Base-by-base conservation (phyloP, 2,888 invertebrate species). In the Parascotia fuliginaria region DNA sequence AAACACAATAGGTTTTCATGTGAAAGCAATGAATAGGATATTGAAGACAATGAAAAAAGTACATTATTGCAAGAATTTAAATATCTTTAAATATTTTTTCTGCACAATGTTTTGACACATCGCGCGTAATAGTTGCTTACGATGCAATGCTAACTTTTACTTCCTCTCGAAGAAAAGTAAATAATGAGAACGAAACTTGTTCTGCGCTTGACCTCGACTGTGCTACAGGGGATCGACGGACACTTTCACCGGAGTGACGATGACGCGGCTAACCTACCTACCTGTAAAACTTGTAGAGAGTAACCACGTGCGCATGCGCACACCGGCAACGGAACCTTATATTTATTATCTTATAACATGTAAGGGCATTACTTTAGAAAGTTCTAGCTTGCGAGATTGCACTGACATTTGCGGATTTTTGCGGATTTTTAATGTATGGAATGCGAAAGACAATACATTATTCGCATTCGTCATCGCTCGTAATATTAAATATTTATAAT, bases 151-250 rank as follows among this genome's bases (percentile, higher is more conserved):
- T 42, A 63, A 82, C 87, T 88, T 86, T 87, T 87, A 88, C 87
- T 85, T 83, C 80, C 80, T 81, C 70, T 72, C 60, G 66, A 82
- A 75, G 74, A 79, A 81, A 83, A 71, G 73, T 74, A 74, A 74
- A 78, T 77, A 82, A 80, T 77, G 66, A 43, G 66, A 83, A 81
- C 70, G 77, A 76, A 80, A 87, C 90, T 79, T 79, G 88, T 82
- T 87, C 51, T 75, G 71, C 75, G 78, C 73, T 80, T 87, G 85
- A 87, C 87, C 88, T 79, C 86, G 58, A 75, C 79, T 66, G 67
- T 72, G 65, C 61, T 73, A 67, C 68, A 77, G 69, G 75, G 70
- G 79, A 78, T 77, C 63, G 73, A 58, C 63, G 67, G 72, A 62
- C 75, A 89, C 89, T 89, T 89, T 89, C 89, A 73, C 89, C 81